Percentiles rank a stretch among this genome's conserved stretches.
phyloP scores from a whole-genome alignment of 2,888 invertebrate genomes.

The Tipula confusa region DNA sequence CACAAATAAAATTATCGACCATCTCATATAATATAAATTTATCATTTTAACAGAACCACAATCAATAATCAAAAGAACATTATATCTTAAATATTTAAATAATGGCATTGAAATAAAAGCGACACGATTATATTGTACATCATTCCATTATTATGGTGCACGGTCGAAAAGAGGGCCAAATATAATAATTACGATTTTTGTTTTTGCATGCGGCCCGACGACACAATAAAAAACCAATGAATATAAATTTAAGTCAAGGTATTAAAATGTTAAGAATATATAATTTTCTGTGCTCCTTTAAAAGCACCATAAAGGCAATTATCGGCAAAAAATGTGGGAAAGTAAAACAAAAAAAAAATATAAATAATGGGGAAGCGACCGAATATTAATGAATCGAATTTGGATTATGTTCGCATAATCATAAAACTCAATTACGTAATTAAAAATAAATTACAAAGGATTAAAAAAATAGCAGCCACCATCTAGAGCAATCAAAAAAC shows the following conservation, averaged over 20 bases:
- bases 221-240: background rate
- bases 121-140: background rate
- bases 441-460: background rate
- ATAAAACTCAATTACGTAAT: background rate
- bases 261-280: background rate
- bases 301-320: background rate
- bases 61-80: background rate
- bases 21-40: no score
- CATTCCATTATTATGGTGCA: background rate
- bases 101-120: background rate
- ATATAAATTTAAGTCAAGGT: background rate
- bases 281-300: background rate
- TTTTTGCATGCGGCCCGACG: background rate
- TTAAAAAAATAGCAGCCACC: background rate
- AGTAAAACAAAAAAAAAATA: no score
- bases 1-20: background rate
- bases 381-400: background rate
- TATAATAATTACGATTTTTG: background rate
- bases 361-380: background rate
- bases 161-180: background rate
- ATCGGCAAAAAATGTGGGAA: background rate
- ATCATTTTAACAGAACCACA: background rate
- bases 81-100: background rate
- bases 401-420: background rate
- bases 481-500: background rate